Percentiles rank a stretch among this genome's conserved stretches.
Conservation (phyloP, 2,888 invertebrate genomes). For the Sarcophaga subvicina region DNA sequence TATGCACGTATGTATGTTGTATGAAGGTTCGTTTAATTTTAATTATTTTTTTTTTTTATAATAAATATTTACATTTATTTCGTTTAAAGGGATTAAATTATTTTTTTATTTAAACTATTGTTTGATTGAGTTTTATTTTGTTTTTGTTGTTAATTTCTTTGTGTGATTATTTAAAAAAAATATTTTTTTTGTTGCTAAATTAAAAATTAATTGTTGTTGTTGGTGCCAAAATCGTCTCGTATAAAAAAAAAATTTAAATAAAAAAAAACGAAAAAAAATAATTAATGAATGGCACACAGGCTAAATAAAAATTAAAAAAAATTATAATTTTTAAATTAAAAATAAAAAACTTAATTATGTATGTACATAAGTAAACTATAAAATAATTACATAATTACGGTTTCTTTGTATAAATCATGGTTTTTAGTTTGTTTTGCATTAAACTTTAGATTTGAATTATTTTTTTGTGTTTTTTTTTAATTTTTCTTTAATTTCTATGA, state of each 20-base stretch:
- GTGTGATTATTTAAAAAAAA: neutral
- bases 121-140: no score
- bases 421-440: constrained; percentile 66
- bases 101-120: no score
- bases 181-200: neutral
- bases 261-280: constrained; percentile 15
- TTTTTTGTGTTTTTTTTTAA: neutral
- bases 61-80: no score
- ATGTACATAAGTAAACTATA: neutral
- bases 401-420: constrained; percentile 27
- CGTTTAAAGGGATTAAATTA: no score
- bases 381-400: constrained; percentile 11
- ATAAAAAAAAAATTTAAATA: constrained; percentile 13
- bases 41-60: no score
- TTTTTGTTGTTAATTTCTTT: neutral
- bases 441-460: constrained; percentile 13
- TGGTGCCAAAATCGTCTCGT: constrained; percentile 59
- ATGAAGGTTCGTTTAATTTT: no score
- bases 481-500: constrained; percentile 18
- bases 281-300: constrained; percentile 63
- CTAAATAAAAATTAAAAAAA: constrained; percentile 10
- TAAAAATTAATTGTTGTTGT: constrained; percentile 6
- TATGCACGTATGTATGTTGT: no score
- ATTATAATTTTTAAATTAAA: constrained; percentile 3
- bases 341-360: constrained; percentile 27